A percentile compares a stretch with the other conserved stretches of the same genome.
phyloP scores from a whole-genome alignment of 2,888 invertebrate genomes.

The Chrysolina oricalcia region DNA sequence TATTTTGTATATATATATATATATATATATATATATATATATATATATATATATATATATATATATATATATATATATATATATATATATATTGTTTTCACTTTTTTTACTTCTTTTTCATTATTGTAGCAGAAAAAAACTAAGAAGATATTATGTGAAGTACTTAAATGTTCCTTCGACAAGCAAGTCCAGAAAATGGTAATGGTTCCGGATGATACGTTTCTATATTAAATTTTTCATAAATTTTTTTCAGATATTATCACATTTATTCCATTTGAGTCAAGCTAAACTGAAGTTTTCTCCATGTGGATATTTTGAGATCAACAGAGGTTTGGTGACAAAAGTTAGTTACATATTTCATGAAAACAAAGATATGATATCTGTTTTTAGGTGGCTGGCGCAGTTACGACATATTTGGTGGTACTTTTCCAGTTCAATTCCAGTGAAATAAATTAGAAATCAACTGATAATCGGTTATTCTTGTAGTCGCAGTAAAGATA shows the following conservation, averaged over 20 bases:
- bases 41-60: no score
- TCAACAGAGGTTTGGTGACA: slow-evolving; percentile 57
- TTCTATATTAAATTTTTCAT: neutral
- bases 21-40: no score
- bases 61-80: no score
- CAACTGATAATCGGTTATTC: no score
- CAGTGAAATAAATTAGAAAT: neutral
- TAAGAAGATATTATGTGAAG: slow-evolving; percentile 49
- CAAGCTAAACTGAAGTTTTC: slow-evolving; percentile 55
- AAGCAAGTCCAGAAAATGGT: slow-evolving; percentile 54
- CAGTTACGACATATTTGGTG: slow-evolving; percentile 59
- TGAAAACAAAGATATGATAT: neutral
- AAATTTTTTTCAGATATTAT: slow-evolving; percentile 49
- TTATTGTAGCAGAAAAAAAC: slow-evolving; percentile 54
- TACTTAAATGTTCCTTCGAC: slow-evolving; percentile 49
- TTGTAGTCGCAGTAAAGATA: no score
- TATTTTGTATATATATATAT: no score
- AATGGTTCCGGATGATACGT: slow-evolving; percentile 16
- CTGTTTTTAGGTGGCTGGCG: slow-evolving; percentile 58
- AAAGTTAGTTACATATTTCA: slow-evolving; percentile 52
- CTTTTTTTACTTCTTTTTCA: neutral
- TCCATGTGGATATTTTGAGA: slow-evolving; percentile 59
- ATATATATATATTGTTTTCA: no score
- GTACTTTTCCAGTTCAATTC: slow-evolving; percentile 57
- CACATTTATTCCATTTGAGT: slow-evolving; percentile 53